Evolutionary conservation across 1,140 invertebrate species (phyloP).

Genomic region (Drosophila oshimai): DNA sequence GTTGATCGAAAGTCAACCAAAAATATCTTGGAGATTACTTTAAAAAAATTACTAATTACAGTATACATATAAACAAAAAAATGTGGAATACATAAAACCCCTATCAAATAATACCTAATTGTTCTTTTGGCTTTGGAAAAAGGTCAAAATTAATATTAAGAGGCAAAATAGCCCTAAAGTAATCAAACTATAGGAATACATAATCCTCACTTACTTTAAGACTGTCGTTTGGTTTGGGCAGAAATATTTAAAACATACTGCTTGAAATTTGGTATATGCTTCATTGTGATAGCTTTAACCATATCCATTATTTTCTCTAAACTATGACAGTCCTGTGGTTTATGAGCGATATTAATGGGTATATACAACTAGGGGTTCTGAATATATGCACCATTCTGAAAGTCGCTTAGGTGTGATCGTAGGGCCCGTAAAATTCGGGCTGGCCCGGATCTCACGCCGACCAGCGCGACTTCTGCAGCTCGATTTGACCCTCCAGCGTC

Average conservation of each 20-base stretch:
- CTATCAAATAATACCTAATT: not conserved
- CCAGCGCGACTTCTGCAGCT: slow-evolving; percentile 92
- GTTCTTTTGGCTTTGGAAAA: not conserved
- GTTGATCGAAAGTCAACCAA: too few relatives aligned
- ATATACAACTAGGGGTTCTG: not conserved
- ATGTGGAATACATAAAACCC: not conserved
- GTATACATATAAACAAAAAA: not conserved
- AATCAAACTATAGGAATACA: not conserved
- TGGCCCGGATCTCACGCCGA: slow-evolving; percentile 58
- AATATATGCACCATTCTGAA: not conserved
- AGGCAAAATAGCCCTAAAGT: not conserved
- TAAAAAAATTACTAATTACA: too few relatives aligned
- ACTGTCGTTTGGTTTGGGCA: not conserved
- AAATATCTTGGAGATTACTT: not conserved
- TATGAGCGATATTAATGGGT: not conserved
- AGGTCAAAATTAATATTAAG: not conserved
- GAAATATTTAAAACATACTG: not conserved
- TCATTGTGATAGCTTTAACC: not conserved
- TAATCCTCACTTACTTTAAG: not conserved
- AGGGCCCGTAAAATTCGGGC: slow-evolving; percentile 24
- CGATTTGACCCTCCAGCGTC: slow-evolving; percentile 94
- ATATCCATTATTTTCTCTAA: not conserved
- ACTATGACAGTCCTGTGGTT: not conserved
- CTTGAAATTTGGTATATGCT: not conserved
- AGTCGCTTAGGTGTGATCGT: slow-evolving; percentile 13